Evolutionary conservation across 2,113 vertebrate species (phyloP), one percentile per base, ranked within the genome.

Genomic region (Enhydra lutris): DNA sequence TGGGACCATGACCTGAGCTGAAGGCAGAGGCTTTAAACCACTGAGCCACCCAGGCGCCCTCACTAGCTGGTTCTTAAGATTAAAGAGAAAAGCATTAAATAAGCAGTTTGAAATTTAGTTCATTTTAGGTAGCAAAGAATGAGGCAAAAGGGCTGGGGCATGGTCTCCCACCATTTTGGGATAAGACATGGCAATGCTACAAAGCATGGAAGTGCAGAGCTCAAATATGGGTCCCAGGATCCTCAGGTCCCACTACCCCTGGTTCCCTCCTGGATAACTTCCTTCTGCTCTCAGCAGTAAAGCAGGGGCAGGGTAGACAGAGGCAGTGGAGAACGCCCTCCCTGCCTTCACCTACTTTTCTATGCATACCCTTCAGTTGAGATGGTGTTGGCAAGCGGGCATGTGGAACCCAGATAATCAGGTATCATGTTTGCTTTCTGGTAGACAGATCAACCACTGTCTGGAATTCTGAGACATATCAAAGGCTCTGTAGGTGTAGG

Each of bases 401-500:
- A 87, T 97, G 65, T 69, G 86, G 87, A 94, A 90, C 73, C 55
- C 80, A 90, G 79, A 95, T 69, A 81, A 92, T 39, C 96, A 95
- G 74, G 82, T 97, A 78, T 79, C 65, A 14, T 80, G 17, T 97
- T 96, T 92, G 10, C 50, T 95, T 80, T 83, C 45, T 3, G 50
- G 36, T 23, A 65, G 39, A 55, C 55, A 89, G 69, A 95, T 59
- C 50, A 92, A 94, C 78, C 84, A 71, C 47, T 78, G 73, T 45
- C 73, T 96, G 92, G 50, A 94, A 92, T 91, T 94, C 78, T 94
- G 84, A 96, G 50, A 94, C 96, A 84, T 34, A 82, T 6, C 73
- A 29, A 76, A 80, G 8, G 10, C 87, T 91, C 69, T 6, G 3
- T 81, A 76, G 90, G 55, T 86, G 55, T 87, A 47, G 26, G 11